Base-by-base conservation (phyloP, 2,888 invertebrate species). In the Trichogramma evanescens region DNA sequence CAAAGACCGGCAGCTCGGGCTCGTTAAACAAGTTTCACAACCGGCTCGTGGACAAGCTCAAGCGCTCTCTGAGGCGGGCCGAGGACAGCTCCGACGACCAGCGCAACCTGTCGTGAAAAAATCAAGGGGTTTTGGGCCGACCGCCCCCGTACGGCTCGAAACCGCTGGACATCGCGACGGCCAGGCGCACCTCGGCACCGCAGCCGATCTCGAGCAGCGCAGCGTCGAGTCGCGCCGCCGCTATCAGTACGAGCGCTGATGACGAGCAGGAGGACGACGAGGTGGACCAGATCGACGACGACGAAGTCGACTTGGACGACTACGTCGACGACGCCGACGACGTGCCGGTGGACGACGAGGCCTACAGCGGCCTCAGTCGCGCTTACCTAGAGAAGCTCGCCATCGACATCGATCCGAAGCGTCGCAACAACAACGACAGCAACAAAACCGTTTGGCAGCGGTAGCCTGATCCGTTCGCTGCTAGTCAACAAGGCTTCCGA, bases 21-120 rank as follows among this genome's bases (percentile, higher is more conserved):
- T 84, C 85, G 69, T 76, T 89, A 65, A 89, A 89, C 78, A 89
- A 89, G 80, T 90, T 90, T 78, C 89, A 90, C 82, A 87, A 83
- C 79, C 84, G 89, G 74, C 82, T 90, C 76, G 86, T 91, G 77
- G 89, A 90, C 80, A 89, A 89, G 79, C 78, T 91, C 78, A 87
- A 87, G 80, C 82, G 86, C 65, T 87, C 89, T 67, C 80, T 90
- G 72, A 83, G 85, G 68, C 83, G 79, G 67, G 82, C 80, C 62
- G 81, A 82, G 66, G 78, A 84, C 68, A 79, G 81, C 67, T 82
- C 82, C 54, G 79, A 81, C 61, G 81, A 78, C 52, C 77, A 76
- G 69, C 71, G 77, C 50, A 78, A 77, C 63, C 69, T 78, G 56
- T 78, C 77, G 74, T 78, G 77, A 78, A 73, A 76, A 67, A 70